phyloP scores from a whole-genome alignment of 2,888 invertebrate species.

The Deilephila elpenor region DNA sequence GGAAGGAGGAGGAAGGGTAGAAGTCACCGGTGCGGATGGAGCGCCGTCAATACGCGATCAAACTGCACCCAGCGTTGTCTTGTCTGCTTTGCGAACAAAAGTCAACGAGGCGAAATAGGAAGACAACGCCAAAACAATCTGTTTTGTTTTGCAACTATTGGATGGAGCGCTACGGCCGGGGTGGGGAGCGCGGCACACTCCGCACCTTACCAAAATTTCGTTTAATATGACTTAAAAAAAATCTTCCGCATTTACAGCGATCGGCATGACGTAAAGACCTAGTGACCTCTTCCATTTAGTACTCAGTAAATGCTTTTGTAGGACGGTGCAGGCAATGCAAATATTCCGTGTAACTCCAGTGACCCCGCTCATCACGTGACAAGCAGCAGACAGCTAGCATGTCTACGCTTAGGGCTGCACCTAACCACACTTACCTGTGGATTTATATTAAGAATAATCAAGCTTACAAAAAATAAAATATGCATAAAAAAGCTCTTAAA shows the following conservation, averaged over 20 bases:
- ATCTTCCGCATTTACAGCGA: background rate
- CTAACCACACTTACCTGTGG: background rate
- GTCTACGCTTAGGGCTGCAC: background rate
- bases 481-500: too few species aligned
- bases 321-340: background rate
- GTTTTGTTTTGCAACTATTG: slow-evolving; percentile 15
- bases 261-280: too few species aligned
- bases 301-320: background rate
- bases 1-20: background rate
- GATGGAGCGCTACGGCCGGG: background rate
- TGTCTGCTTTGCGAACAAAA: background rate
- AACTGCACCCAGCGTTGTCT: slow-evolving; percentile 5
- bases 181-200: background rate
- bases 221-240: background rate
- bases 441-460: too few species aligned
- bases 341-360: background rate
- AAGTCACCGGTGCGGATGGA: background rate
- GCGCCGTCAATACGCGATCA: background rate
- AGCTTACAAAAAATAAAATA: too few species aligned
- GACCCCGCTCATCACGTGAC: background rate
- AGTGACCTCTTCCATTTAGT: background rate
- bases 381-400: background rate
- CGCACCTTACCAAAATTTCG: background rate
- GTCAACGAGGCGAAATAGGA: background rate
- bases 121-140: slow-evolving; percentile 21